Base-by-base conservation (phyloP, 2,888 invertebrate genomes). In the Onchidella celtica region DNA sequence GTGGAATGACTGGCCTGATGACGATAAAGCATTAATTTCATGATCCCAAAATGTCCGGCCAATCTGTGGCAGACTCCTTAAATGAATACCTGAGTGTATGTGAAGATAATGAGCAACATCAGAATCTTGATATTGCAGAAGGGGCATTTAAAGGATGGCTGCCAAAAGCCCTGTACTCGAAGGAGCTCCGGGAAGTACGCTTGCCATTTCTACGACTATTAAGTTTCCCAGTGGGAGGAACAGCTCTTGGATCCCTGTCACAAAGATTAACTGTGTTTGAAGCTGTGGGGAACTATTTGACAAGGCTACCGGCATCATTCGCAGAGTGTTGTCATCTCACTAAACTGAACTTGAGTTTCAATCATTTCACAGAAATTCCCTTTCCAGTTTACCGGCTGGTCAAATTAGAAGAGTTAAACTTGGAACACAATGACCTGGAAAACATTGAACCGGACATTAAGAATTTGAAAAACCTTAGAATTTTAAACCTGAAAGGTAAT, bases 71-170 rank as follows among this genome's bases (percentile, higher is more conserved):
- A 9, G 90, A 91, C 59, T 84, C 85, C 1, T 79, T 91, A 57
- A 86, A 83, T 59, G 87, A 88, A 85, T 90, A 88, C 77, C 76
- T 90, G 38, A 79, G 83, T 29, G 83, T 69, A 21, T 85, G 85
- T 55, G 84, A 81, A 0, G 86, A 88, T 57, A 89, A 87, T 2
- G 74, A 79, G 27, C 61, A 68, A 9, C 70, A 84, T 3, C 82
- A 83, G 34, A 76, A 79, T 1, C 85, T 90, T 34, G n/a, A 73
- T n/a, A 88, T 91, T 2, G 89, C 90, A 2, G 90, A 89, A 66
- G 91, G 91, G 9, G 85, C 88, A 0, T 91, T 86, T 84, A 88
- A 88, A 74, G 90, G 91, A 73, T 91, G 91, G 91, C 87, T 91
- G 11, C 91, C 91, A 4, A 83, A 88, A 66, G 85, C 85, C 40